Percentiles rank a stretch among this genome's conserved stretches.
These are phyloP conservation scores for Carlito syrichta DNA, from an alignment of 2,113 vertebrate genomes.

Conservation along the genomic window DNA sequence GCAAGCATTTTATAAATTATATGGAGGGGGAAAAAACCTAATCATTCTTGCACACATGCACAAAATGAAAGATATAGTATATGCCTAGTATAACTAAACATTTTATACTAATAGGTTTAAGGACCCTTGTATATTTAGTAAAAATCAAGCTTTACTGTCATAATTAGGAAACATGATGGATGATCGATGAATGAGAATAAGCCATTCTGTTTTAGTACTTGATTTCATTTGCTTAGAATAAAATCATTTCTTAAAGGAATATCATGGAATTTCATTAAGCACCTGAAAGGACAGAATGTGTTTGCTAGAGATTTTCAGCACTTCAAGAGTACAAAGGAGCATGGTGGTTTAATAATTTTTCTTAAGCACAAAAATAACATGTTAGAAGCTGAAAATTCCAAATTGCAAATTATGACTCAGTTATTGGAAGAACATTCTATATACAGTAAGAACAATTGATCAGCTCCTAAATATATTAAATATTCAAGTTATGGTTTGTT, in stretches of 20 bases:
- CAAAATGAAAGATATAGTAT: background rate
- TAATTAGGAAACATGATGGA: background rate
- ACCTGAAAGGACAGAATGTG: rapidly evolving
- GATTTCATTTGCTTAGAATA: background rate
- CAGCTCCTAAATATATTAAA: background rate
- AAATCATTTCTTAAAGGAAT: background rate
- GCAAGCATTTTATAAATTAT: background rate
- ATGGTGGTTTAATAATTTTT: background rate
- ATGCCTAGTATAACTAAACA: background rate
- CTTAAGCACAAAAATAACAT: background rate
- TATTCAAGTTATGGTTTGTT: background rate
- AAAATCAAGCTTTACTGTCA: background rate
- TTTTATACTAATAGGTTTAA: background rate
- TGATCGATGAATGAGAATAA: background rate
- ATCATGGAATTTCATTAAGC: background rate
- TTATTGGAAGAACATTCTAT: background rate
- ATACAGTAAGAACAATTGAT: background rate
- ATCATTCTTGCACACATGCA: background rate
- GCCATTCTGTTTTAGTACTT: background rate
- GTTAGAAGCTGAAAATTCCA: background rate
- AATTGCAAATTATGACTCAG: background rate
- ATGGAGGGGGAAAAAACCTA: background rate
- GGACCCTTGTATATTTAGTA: background rate
- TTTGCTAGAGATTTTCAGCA: background rate
- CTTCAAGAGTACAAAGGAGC: background rate